Base-by-base conservation (phyloP, 2,888 invertebrate genomes). In the Stenolophus ochropezus region DNA sequence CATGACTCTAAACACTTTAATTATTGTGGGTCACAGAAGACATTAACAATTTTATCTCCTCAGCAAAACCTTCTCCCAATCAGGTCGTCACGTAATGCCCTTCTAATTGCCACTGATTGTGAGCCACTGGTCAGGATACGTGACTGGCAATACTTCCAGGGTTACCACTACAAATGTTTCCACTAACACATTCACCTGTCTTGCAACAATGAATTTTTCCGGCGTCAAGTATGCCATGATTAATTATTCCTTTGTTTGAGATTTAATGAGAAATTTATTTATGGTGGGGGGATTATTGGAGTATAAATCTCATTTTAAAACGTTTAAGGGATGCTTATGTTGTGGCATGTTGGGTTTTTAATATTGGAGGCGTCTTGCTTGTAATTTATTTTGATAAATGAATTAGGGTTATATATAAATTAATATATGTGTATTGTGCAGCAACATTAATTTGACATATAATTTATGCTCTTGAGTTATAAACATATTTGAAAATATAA, bases 181-280 rank as follows among this genome's bases (percentile, higher is more conserved):
- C 56, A 56, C 21, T 56, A 8, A 56, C 21, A 21, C 25, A 25
- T 56, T 25, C 23, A 61, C 61, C 61, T 61, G 23, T 61, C 21
- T 25, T 23, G 23, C 2, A 14, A 61, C 61, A 61, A 61, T 61
- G 23, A 61, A 61, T 61, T 61, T 61, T 61, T 61, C 23, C 23
- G 25, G 61, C 14, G 61, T 61, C 61, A 61, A 61, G 61, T 23
- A 25, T 25, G 61, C 61, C 23, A 23, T 61, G 61, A 61, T 61
- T 61, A 61, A 61, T 61, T 61, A 61, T 61, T 61, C 61, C 25
- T 61, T 61, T 61, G 61, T 61, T 61, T 61, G 14, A 23, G 4
- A 27, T 61, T 61, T 61, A 61, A 61, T 61, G 61, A 61, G 61
- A 61, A 61, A 61, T 61, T 25, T 61, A 61, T 61, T 61, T 61